These are phyloP conservation scores for Gallinago jamesoni DNA, from an alignment of 2,113 vertebrate species.

Conservation along the genomic window DNA sequence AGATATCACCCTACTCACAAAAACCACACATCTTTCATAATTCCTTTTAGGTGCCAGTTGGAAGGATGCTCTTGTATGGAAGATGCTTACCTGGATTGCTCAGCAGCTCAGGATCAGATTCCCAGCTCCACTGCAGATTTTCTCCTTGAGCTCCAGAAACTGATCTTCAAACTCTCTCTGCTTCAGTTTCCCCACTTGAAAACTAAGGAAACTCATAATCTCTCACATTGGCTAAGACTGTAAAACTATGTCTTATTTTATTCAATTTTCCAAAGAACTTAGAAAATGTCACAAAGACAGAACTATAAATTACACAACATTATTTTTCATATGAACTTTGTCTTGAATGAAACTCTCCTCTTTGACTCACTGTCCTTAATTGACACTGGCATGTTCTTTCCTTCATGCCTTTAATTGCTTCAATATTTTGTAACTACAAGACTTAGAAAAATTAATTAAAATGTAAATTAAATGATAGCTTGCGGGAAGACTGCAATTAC, in stretches of 20 bases:
- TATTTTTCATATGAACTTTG: neutral
- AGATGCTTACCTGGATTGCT: neutral
- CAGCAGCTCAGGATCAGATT: neutral
- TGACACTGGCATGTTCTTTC: neutral
- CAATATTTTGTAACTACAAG: neutral
- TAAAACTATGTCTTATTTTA: neutral
- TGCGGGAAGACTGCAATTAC: constrained; percentile 4
- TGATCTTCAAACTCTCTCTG: neutral
- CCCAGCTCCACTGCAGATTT: neutral
- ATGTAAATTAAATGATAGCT: constrained; percentile 52
- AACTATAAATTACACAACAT: neutral
- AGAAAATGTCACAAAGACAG: neutral
- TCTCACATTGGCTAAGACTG: neutral
- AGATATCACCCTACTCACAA: neutral
- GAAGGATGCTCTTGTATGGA: neutral
- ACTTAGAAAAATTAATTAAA: constrained; percentile 49
- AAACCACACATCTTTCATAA: neutral
- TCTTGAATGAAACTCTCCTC: neutral
- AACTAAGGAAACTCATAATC: neutral
- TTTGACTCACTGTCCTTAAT: constrained; percentile 9
- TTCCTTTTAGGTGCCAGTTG: neutral
- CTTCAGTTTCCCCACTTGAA: neutral
- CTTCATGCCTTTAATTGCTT: constrained; percentile 26
- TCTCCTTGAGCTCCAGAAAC: neutral
- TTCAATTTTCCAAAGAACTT: neutral